Conservation (phyloP, 1,140 invertebrate species). For the Drosophila fuyamai region DNA sequence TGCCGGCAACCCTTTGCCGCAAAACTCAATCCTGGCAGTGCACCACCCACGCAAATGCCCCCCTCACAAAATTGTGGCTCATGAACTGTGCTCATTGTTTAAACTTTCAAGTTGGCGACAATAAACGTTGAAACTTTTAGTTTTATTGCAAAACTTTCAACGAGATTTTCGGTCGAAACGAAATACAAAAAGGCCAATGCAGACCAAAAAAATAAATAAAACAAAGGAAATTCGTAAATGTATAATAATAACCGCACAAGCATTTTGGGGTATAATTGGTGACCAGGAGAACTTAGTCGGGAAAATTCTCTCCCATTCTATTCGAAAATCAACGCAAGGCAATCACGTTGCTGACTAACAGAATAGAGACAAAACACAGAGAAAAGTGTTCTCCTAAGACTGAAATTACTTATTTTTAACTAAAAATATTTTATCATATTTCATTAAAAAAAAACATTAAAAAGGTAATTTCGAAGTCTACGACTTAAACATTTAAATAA, state of each 20-base stretch:
- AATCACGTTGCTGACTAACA: constrained; percentile 20
- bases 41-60: constrained; percentile 1
- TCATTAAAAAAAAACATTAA: too few species aligned
- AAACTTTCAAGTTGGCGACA: constrained; percentile 82
- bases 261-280: constrained; percentile 32
- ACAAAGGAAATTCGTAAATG: constrained; percentile 59
- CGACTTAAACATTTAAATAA: too few species aligned
- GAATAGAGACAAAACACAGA: background rate
- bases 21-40: constrained; percentile 21
- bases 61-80: constrained; percentile 66
- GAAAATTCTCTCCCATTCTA: constrained; percentile 53
- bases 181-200: constrained; percentile 44
- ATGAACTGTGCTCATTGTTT: constrained; percentile 81
- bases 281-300: constrained; percentile 23
- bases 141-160: constrained; percentile 81
- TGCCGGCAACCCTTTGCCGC: constrained; percentile 57
- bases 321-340: constrained; percentile 55
- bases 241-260: constrained; percentile 79
- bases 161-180: constrained; percentile 75
- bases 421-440: too few species aligned
- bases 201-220: constrained; percentile 10
- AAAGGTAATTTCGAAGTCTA: too few species aligned
- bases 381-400: background rate
- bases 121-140: constrained; percentile 82
- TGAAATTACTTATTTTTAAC: too few species aligned